Evolutionary conservation across 1,140 invertebrate genomes (phyloP).

Genomic region (Physella acuta): DNA sequence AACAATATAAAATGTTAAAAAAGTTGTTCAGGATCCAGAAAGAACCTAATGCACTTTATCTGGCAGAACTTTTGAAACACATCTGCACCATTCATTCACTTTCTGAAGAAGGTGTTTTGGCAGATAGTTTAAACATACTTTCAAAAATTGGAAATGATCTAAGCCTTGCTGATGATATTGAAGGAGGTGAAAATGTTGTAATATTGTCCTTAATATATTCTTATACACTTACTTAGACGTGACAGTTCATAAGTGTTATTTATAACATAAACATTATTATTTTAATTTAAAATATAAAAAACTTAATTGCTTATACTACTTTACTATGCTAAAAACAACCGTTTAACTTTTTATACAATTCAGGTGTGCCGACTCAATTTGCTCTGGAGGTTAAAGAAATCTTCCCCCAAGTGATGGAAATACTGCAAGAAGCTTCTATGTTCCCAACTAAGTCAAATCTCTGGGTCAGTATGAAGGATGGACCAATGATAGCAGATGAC

Average conservation of each 20-base stretch:
- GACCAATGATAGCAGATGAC: constrained; percentile 49
- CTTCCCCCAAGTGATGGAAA: constrained; percentile 21
- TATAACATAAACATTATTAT: no score
- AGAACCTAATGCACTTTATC: constrained; percentile 38
- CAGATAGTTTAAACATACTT: constrained; percentile 38
- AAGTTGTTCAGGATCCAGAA: constrained; percentile 27
- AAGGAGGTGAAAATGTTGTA: constrained; percentile 8
- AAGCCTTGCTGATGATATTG: neutral
- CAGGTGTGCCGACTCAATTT: constrained; percentile 6
- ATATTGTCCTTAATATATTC: no score
- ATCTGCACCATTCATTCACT: constrained; percentile 30
- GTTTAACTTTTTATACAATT: no score
- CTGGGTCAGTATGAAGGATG: constrained; percentile 43
- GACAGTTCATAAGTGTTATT: no score
- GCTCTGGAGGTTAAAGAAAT: neutral
- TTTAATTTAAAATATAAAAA: no score
- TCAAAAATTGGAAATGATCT: constrained; percentile 31
- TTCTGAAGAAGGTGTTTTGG: constrained; percentile 30
- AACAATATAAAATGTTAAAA: constrained; percentile 33
- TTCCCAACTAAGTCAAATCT: constrained; percentile 39
- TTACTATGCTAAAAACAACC: no score
- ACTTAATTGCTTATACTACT: no score
- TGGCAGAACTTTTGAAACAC: constrained; percentile 41
- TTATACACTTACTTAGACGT: no score
- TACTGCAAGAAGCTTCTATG: constrained; percentile 36